Base-by-base conservation (phyloP, 2,888 invertebrate genomes). In the Ramazzottius varieornatus region DNA sequence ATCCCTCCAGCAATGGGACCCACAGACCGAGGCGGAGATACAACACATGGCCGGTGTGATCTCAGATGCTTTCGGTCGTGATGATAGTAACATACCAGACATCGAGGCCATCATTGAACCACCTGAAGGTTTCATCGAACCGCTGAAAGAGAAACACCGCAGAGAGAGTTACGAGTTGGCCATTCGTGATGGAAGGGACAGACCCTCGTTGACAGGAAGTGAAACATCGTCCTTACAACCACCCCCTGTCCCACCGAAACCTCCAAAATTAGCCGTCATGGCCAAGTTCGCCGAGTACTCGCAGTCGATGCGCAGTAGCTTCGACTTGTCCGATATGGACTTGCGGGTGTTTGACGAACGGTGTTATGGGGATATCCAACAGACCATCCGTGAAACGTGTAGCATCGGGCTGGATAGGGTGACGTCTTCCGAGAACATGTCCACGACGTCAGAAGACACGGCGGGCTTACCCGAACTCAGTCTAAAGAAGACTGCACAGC, bases 261-360 rank as follows among this genome's bases (percentile, higher is more conserved):
- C 54, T 13, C 54, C 54, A 8, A 54, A 54, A 24, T 24, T 54
- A 8, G 29, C 54, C n/a, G 54, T 54, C 54, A 4, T 29, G 4
- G 54, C 54, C 54, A 54, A 54, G 29, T 54, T 54, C 54, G 54
- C 54, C 16, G 20, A 54, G 29, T 54, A 54, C 54, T 54, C 54
- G 20, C 54, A 54, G 54, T 54, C 54, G 20, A 24, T 54, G 4
- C 54, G 54, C n/a, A 54, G 54, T 29, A 54, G 54, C 29, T 54
- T 54, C 29, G 54, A 54, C 29, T 24, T 54, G 20, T 54, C 54
- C 20, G 54, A 54, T 29, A 54, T 54, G 54, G 54, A 54, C 29
- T 29, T 54, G 29, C 20, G 54, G 29, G 54, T 54, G 29, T 54
- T 54, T 29, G 54, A 54, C 29, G 54, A 54, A 24, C 54, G 54